Evolutionary conservation across 2,888 invertebrate species (phyloP), one percentile per base, ranked within the genome.

Genomic region (Xestia c-nigrum): DNA sequence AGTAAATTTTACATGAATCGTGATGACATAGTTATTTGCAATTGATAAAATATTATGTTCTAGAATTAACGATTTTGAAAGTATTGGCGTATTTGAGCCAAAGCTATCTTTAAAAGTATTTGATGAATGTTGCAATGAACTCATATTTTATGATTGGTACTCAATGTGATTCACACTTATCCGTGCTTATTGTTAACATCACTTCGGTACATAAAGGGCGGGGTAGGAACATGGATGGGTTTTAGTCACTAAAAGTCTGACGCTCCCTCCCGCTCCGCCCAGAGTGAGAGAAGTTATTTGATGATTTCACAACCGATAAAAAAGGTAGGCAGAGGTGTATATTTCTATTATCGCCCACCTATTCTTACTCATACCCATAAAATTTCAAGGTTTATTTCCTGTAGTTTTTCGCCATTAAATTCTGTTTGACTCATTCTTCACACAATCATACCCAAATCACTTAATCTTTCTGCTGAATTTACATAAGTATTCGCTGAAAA

Each of bases 341-440:
- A n/a, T n/a, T n/a, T n/a, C 4, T 43, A 64, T 43, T 1, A 24
- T n/a, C 14, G 21, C 16, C 14, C 4, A 64, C n/a, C 5, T 5
- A 0, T 65, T 55, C 31, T 85, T 80, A 84, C 74, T 83, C 85
- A 78, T 70, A 55, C 3, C 0, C 57, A 63, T 66, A 40, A 43
- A 70, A 31, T 77, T 78, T 80, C 83, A 88, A 84, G 87, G 80
- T 79, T 72, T 21, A 50, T 73, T 74, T 75, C 72, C 55, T 40
- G 12, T 5, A 46, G 24, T 65, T 78, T n/a, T 50, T 57, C 55
- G 65, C 52, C 55, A 69, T 59, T 68, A 70, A 61, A 68, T 80
- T 61, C 24, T 59, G 21, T 40, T 64, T 88, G 87, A 88, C 59
- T 88, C 88, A 88, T 70, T 31, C 38, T 31, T 65, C 67, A 73